Evolutionary conservation across 2,888 invertebrate species (phyloP), one percentile per base, ranked within the genome.

Genomic region (Heliconius charithonia): DNA sequence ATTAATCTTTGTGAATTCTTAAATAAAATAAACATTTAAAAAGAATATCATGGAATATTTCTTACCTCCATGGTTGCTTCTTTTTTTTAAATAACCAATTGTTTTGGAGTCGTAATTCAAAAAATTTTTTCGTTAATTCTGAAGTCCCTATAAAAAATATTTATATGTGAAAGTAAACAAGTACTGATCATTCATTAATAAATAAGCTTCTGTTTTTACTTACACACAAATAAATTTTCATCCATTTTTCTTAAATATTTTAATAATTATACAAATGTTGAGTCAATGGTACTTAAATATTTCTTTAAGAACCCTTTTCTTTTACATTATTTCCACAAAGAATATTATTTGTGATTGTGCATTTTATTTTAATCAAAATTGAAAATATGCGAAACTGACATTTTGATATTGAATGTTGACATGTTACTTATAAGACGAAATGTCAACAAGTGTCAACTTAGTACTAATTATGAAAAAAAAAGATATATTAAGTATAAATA

Each of bases 1-100:
- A 37, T 16, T 7, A 41, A 69, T n/a, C 10, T n/a, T 25, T 37
- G 22, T 32, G 4, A 56, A 29, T 71, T 32, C 3, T 70, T 51
- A 3, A 0, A 70, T 45, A 29, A 27, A 71, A 65, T 78, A 75
- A 77, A 78, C 32, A 71, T 13, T 41, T 29, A 70, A 29, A n/a
- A 22, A 51, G 3, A 13, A 27, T 76, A 16, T 67, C 22, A n/a
- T 7, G 16, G 37, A 32, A 32, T 16, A 10, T 9, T 67, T 25
- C 91, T 91, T 83, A 95, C 95, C 87, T 86, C 95, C 95, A 95
- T 13, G 95, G 92, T 81, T 93, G 94, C 81, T 93, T 94, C 83
- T 89, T 93, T 81, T 89, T 91, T 84, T 91, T 94, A 84, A 95
- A 95, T 45, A 95, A 86, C 89, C 89, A 89, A 74, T 94, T 93